Evolutionary conservation across 2,113 vertebrate genomes (phyloP), one percentile per base, ranked within the genome.

Genomic region (Leucosticte australis): DNA sequence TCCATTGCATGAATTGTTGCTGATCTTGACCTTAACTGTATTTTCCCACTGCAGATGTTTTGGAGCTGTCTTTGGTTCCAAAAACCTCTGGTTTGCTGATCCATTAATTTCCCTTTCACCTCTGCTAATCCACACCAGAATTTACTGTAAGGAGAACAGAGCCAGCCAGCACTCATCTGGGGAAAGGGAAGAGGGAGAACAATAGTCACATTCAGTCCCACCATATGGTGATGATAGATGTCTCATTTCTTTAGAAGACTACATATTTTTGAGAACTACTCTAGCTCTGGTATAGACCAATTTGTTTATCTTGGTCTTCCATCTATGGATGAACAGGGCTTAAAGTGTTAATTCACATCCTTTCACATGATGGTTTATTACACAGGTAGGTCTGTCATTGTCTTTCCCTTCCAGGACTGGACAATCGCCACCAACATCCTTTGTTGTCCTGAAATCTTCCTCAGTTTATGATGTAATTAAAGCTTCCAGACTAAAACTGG

Each of bases 91-190:
- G n/a, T n/a, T n/a, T n/a, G n/a, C n/a, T n/a, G 4, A 71, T 75
- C 17, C 14, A 6, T 26, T 9, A 39, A 35, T 64, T 88, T 49
- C 23, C 18, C 7, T 30, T 89, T 73, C 10, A 42, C 27, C n/a
- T 73, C 50, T 47, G 2, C 9, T 63, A 57, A 15, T 70, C 13
- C 4, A 37, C 15, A 3, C 4, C 15, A 52, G 50, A 73, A 28
- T 37, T 65, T 47, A 12, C 8, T 21, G 23, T 24, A 75, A 85
- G 23, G 6, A 77, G 74, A 37, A 31, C 30, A 71, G 31, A 67
- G 23, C 16, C 0, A 28, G 35, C 21, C 1, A 18, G 8, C 22
- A 75, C 3, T 33, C 42, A 33, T n/a, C 0, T 27, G 13, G 27
- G 56, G 28, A 53, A 70, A 69, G 7, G 5, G 8, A 81, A 70